Conservation (phyloP, 2,797 vertebrate species). For the Huso huso region DNA sequence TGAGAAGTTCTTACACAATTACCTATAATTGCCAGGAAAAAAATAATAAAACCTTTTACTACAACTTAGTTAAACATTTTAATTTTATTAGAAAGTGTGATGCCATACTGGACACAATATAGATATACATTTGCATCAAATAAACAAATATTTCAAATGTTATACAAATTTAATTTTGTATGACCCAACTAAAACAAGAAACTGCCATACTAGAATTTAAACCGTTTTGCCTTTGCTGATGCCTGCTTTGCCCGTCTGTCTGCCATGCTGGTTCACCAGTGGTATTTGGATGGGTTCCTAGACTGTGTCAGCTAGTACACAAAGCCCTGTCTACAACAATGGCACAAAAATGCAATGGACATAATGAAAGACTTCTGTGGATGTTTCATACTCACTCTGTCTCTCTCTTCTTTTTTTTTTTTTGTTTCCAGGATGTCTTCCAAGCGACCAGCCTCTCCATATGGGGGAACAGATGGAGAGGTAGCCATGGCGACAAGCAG, state of each 20-base stretch:
- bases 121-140: too few relatives aligned
- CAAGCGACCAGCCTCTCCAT: conserved; percentile 99
- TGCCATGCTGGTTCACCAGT: conserved; percentile 42
- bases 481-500: conserved; percentile 99
- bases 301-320: conserved; percentile 58
- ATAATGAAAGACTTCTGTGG: conserved; percentile 77
- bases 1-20: conserved; percentile 52
- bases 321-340: conserved; percentile 75
- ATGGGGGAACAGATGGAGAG: conserved; percentile 99
- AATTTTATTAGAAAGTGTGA: conserved; percentile 8
- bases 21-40: conserved; percentile 48
- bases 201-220: too few relatives aligned
- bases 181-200: too few relatives aligned
- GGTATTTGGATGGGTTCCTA: conserved; percentile 73
- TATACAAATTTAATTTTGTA: too few relatives aligned
- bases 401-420: conserved; percentile 66
- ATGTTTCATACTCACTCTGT: conserved; percentile 65
- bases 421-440: conserved; percentile 99
- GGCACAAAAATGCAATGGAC: conserved; percentile 70
- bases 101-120: too few relatives aligned
- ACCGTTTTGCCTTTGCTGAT: neutral
- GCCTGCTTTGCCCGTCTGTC: neutral
- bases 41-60: conserved; percentile 64
- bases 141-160: too few relatives aligned
- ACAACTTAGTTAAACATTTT: conserved; percentile 47